Percentiles rank a stretch among this genome's conserved stretches.
These are phyloP conservation scores for Hylaea fasciaria DNA, from an alignment of 2,888 invertebrate genomes.

Conservation along the genomic window DNA sequence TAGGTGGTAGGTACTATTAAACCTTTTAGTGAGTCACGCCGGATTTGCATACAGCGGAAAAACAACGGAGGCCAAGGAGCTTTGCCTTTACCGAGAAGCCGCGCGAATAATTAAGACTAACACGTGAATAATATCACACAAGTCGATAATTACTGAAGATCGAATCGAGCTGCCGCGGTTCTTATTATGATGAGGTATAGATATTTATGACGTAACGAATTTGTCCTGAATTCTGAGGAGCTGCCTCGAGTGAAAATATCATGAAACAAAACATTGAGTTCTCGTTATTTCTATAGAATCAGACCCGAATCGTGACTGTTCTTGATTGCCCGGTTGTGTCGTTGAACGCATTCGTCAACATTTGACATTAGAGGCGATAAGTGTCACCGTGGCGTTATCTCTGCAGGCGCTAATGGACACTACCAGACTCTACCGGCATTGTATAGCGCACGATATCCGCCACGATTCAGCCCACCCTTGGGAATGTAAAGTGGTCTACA, in stretches of 20 bases:
- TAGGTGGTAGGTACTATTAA: conserved; percentile 52
- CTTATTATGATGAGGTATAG: not conserved
- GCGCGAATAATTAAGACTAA: conserved; percentile 49
- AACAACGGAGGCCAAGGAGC: conserved; percentile 53
- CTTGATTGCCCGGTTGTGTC: conserved; percentile 17
- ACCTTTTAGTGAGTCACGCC: conserved; percentile 64
- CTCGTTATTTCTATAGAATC: not conserved
- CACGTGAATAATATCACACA: conserved; percentile 41
- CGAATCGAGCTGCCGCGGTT: conserved; percentile 5
- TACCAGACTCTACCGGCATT: conserved; percentile 55
- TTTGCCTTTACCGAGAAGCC: conserved; percentile 54
- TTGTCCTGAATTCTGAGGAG: no score
- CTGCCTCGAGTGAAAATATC: no score
- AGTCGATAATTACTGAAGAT: conserved; percentile 41
- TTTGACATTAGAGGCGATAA: conserved; percentile 58
- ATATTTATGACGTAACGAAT: no score
- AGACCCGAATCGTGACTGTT: not conserved
- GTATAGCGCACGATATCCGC: conserved; percentile 72
- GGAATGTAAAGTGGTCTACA: conserved; percentile 67
- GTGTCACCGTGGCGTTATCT: conserved; percentile 62
- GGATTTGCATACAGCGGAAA: conserved; percentile 64
- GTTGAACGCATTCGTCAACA: conserved; percentile 53
- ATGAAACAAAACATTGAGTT: no score
- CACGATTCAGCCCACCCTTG: conserved; percentile 65
- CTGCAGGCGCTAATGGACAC: conserved; percentile 72